Evolutionary conservation across 2,113 vertebrate genomes (phyloP).

Genomic region (Vombatus ursinus): DNA sequence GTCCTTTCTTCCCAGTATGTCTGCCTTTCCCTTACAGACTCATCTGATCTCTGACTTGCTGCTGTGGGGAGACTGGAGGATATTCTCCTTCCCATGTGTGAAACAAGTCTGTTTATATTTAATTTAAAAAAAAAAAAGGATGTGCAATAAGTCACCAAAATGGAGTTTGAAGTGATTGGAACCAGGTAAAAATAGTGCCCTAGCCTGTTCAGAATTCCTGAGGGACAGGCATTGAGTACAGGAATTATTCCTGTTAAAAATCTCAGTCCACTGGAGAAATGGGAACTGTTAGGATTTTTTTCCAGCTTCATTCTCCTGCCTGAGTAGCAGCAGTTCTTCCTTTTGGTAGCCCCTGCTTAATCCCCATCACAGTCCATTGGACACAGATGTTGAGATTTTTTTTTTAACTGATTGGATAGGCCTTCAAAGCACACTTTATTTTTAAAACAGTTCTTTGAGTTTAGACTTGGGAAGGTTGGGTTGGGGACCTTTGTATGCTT

Average conservation of each 20-base stretch:
- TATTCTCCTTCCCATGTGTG: neutral
- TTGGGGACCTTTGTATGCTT: neutral
- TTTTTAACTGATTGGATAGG: slow-evolving; percentile 4
- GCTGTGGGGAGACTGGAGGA: neutral
- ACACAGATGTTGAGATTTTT: slow-evolving; percentile 17
- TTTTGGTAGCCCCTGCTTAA: neutral
- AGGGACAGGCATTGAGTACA: neutral
- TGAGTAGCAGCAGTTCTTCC: neutral
- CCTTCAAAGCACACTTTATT: slow-evolving; percentile 4
- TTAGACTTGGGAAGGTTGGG: neutral
- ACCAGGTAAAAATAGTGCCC: neutral
- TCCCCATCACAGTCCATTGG: neutral
- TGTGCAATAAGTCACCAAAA: neutral
- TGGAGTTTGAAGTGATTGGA: neutral
- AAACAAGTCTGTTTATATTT: neutral
- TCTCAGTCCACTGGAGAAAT: neutral
- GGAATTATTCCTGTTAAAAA: slow-evolving; percentile 1
- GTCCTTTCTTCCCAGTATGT: neutral
- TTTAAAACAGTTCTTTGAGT: neutral
- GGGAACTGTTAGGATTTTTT: slow-evolving; percentile 3
- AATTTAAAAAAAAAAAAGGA: neutral
- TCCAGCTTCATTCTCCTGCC: slow-evolving; percentile 19
- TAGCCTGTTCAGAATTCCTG: neutral
- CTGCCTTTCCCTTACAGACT: neutral
- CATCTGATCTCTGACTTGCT: neutral